A percentile compares a stretch with the other conserved stretches of the same genome.
phyloP scores from a whole-genome alignment of 2,888 invertebrate species.

The Tachystola acroxantha region DNA sequence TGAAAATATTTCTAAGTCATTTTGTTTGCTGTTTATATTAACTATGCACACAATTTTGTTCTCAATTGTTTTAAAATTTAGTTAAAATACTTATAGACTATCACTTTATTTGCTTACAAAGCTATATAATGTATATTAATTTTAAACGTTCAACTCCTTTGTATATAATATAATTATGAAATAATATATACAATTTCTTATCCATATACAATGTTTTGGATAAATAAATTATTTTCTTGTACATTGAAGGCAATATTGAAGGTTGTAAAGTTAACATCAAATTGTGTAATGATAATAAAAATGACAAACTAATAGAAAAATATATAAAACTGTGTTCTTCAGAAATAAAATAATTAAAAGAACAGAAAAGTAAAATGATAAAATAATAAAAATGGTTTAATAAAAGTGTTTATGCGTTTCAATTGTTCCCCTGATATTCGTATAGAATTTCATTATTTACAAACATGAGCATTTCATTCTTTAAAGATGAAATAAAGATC shows the following conservation, averaged over 20 bases:
- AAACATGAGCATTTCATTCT: too few relatives aligned
- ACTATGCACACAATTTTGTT: too few relatives aligned
- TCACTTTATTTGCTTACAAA: too few relatives aligned
- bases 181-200: slow-evolving; percentile 42
- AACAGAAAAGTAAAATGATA: slow-evolving; percentile 25
- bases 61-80: too few relatives aligned
- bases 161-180: not conserved
- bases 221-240: slow-evolving; percentile 29
- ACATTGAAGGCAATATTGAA: slow-evolving; percentile 32
- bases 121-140: too few relatives aligned
- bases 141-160: not conserved
- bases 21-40: too few relatives aligned
- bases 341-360: slow-evolving; percentile 34
- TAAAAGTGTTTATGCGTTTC: slow-evolving; percentile 32
- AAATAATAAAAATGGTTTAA: slow-evolving; percentile 51
- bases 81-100: too few relatives aligned
- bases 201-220: slow-evolving; percentile 45
- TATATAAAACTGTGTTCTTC: slow-evolving; percentile 48
- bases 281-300: slow-evolving; percentile 21
- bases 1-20: too few relatives aligned
- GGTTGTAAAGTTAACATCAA: slow-evolving; percentile 23
- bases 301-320: slow-evolving; percentile 29
- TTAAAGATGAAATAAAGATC: too few relatives aligned
- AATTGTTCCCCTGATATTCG: slow-evolving; percentile 10
- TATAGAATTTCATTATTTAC: too few relatives aligned